Evolutionary conservation across 2,797 vertebrate species (phyloP), one percentile per base, ranked within the genome.

Genomic region (Margarornis squamiger): DNA sequence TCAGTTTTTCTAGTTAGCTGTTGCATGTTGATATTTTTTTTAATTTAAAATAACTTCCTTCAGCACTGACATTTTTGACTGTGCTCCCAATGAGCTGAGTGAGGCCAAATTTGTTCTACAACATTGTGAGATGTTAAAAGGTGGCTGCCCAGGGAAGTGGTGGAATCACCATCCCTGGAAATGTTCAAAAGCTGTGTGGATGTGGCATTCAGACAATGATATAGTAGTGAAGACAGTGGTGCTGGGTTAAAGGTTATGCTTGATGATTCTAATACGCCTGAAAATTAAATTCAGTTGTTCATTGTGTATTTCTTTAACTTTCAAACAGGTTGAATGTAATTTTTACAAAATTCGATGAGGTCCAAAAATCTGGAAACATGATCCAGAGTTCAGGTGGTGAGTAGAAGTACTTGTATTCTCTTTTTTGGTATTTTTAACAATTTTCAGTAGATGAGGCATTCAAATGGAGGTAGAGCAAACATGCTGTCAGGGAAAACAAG

Each of bases 291-390:
- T 82, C 32, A 34, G 0, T 14, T 80, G 5, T 23, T 96, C 32
- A 94, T 88, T 75, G 49, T 91, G 39, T 57, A 41, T 83, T 92
- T 72, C 86, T 85, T 72, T 90, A 84, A 27, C 92, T 91, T 89
- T 87, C 59, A 86, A 95, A 89, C 93, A 99, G 99, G 96, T 98
- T 99, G 98, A 99, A 99, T 99, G 99, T 99, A 97, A 99, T 99
- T 98, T 99, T 99, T 98, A 98, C 98, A 91, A 99, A 98, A 98
- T 99, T 99, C 6, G 99, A 99, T 95, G 99, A 99, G 97, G 99
- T 99, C 96, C 99, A 99, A 97, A 99, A 99, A 98, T 99, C 99
- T 39, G 99, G 99, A 96, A 99, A 98, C 97, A 99, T 99, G 99
- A 99, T 99, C 86, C 98, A 98, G 23, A 98, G 98, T 41, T 97